Evolutionary conservation across 2,113 vertebrate species (phyloP).

Genomic region (Macquaria ambigua): DNA sequence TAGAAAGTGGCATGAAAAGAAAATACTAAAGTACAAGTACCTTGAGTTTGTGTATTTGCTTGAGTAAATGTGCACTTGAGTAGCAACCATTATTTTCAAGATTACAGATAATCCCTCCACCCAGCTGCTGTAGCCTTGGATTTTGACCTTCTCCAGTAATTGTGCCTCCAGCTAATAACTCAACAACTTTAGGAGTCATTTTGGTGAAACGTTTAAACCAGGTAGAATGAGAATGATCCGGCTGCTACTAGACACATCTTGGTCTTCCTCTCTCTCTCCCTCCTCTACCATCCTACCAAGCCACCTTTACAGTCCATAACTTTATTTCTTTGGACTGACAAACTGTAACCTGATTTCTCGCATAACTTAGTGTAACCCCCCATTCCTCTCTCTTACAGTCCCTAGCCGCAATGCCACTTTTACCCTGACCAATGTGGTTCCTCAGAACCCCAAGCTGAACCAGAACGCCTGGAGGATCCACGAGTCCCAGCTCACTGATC

Average conservation of each 20-base stretch:
- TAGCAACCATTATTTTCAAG: background rate
- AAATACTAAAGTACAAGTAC: too few relatives aligned
- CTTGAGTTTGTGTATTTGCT: too few relatives aligned
- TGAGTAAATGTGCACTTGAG: background rate
- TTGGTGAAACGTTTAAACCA: background rate
- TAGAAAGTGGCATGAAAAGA: too few relatives aligned
- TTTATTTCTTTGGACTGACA: background rate
- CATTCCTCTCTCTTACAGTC: conserved; percentile 56
- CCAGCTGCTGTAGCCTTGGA: background rate
- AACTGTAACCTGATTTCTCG: background rate
- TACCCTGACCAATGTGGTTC: conserved; percentile 83
- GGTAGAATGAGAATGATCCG: background rate
- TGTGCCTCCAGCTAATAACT: background rate
- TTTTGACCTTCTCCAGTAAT: background rate
- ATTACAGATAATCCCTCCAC: background rate
- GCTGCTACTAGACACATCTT: background rate
- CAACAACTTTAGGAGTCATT: background rate
- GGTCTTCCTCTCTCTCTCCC: background rate
- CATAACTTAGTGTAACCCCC: background rate
- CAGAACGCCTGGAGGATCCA: conserved; percentile 81
- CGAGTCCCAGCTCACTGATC: conserved; percentile 71
- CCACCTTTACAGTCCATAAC: background rate
- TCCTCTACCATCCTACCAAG: background rate
- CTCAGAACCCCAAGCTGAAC: conserved; percentile 83
- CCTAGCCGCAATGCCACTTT: conserved; percentile 83